Evolutionary conservation across 2,113 vertebrate genomes (phyloP).

Genomic region (Labeo rohita): DNA sequence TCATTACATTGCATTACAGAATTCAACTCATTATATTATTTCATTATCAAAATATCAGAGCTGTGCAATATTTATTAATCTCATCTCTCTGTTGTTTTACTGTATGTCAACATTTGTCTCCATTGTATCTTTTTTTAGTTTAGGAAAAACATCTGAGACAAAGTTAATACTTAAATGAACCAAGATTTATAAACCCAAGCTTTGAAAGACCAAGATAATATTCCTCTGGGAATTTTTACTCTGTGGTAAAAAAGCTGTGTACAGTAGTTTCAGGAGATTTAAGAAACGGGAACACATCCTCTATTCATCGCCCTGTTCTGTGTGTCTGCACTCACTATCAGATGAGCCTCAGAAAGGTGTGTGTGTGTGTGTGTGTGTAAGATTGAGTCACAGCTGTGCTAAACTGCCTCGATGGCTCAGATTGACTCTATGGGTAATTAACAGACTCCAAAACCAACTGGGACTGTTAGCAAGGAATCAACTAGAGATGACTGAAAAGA

Average conservation of each 20-base stretch:
- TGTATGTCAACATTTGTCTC: background rate
- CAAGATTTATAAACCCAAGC: background rate
- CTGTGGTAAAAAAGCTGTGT: background rate
- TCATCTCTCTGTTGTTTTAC: background rate
- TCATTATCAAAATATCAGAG: background rate
- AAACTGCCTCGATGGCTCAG: background rate
- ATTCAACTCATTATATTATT: background rate
- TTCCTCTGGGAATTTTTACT: conserved; percentile 16
- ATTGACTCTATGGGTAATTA: conserved; percentile 47
- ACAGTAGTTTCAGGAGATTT: background rate
- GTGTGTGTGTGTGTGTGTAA: background rate
- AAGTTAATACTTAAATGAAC: background rate
- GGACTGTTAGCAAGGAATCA: conserved; percentile 23
- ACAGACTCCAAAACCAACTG: conserved; percentile 20
- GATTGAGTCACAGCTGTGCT: conserved; percentile 10
- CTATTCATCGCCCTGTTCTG: conserved; percentile 27
- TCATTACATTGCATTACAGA: no score
- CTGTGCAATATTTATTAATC: background rate
- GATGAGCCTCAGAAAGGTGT: conserved; percentile 27
- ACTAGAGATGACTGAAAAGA: conserved; percentile 22
- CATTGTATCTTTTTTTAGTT: background rate
- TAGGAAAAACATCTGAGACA: background rate
- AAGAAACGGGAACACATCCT: conserved; percentile 23
- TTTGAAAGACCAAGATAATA: background rate
- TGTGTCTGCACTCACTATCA: conserved; percentile 18